Evolutionary conservation across 2,888 invertebrate species (phyloP).

Genomic region (Drosophila paramelanica): DNA sequence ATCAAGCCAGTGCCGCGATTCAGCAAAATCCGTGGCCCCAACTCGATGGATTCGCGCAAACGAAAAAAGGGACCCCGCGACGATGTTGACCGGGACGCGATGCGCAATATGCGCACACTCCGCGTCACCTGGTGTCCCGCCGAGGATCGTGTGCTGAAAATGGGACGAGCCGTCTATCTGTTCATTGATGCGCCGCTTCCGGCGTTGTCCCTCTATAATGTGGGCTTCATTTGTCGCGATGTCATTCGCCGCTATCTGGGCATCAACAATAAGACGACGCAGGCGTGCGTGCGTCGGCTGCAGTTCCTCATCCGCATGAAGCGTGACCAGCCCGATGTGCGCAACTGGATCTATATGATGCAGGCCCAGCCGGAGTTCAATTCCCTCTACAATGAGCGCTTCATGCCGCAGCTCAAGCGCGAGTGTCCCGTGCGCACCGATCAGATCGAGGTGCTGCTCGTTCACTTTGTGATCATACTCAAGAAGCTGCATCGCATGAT

Average conservation of each 20-base stretch:
- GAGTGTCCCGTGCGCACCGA: conserved; percentile 77
- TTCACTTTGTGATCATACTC: conserved; percentile 83
- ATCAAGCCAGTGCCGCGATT: conserved; percentile 46
- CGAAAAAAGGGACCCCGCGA: conserved; percentile 85
- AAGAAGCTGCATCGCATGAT: conserved; percentile 77
- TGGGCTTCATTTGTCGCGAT: conserved; percentile 86
- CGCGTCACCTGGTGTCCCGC: conserved; percentile 88
- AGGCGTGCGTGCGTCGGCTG: conserved; percentile 88
- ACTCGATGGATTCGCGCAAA: conserved; percentile 16
- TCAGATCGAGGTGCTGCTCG: conserved; percentile 73
- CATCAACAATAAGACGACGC: conserved; percentile 89
- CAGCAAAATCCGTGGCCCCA: conserved; percentile 9
- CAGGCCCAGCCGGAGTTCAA: conserved; percentile 86
- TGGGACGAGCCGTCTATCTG: conserved; percentile 88
- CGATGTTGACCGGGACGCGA: conserved; percentile 88
- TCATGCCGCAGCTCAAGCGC: conserved; percentile 81
- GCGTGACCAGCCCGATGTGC: conserved; percentile 87
- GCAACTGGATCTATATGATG: conserved; percentile 87
- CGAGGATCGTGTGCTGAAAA: conserved; percentile 89
- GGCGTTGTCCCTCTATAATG: conserved; percentile 70
- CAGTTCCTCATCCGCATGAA: conserved; percentile 87
- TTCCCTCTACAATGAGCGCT: conserved; percentile 84
- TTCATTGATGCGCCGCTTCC: conserved; percentile 85
- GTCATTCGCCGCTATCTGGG: conserved; percentile 86
- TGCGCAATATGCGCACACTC: conserved; percentile 87